These are phyloP conservation scores for Spondyliosoma cantharus DNA, from an alignment of 2,797 vertebrate genomes.

Conservation along the genomic window DNA sequence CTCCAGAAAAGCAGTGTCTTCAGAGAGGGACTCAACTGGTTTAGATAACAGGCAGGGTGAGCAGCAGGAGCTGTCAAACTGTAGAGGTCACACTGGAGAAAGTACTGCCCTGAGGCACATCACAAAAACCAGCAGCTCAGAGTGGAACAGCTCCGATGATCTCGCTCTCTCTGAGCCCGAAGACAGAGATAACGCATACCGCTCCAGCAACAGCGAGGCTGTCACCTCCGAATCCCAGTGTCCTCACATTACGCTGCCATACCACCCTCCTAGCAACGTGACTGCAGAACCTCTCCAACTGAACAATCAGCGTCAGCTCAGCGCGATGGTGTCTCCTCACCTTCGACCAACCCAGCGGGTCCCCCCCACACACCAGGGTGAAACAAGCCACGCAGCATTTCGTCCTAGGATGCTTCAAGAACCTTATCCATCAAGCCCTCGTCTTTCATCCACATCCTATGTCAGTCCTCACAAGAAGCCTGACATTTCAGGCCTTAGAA, in stretches of 20 bases:
- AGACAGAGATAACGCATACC: slow-evolving; percentile 84
- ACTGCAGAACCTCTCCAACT: slow-evolving; percentile 60
- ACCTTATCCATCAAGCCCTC: slow-evolving; percentile 69
- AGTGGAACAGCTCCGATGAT: slow-evolving; percentile 88
- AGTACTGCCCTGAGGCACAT: slow-evolving; percentile 74
- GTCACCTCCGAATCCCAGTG: slow-evolving; percentile 67
- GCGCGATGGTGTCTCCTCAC: slow-evolving; percentile 81
- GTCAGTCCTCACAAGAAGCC: slow-evolving; percentile 77
- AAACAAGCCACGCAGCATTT: slow-evolving; percentile 70
- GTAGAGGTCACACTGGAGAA: slow-evolving; percentile 71
- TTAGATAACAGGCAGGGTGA: slow-evolving; percentile 74
- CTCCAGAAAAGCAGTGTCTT: slow-evolving; percentile 71
- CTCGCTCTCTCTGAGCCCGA: slow-evolving; percentile 84
- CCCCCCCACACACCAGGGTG: slow-evolving; percentile 68
- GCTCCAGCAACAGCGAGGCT: slow-evolving; percentile 81
- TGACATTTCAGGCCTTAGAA: slow-evolving; percentile 71
- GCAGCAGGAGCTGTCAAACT: slow-evolving; percentile 74
- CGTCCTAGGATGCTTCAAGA: slow-evolving; percentile 82
- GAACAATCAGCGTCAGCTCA: slow-evolving; percentile 68
- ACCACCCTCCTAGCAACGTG: slow-evolving; percentile 54
- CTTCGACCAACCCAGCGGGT: slow-evolving; percentile 79
- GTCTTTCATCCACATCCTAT: slow-evolving; percentile 59
- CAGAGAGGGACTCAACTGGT: slow-evolving; percentile 74
- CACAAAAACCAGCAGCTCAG: slow-evolving; percentile 86
- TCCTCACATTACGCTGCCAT: slow-evolving; percentile 59